Percentiles rank a stretch among this genome's conserved stretches.
phyloP scores from a whole-genome alignment of 1,140 invertebrate species.

The Brachionus manjavacas region DNA sequence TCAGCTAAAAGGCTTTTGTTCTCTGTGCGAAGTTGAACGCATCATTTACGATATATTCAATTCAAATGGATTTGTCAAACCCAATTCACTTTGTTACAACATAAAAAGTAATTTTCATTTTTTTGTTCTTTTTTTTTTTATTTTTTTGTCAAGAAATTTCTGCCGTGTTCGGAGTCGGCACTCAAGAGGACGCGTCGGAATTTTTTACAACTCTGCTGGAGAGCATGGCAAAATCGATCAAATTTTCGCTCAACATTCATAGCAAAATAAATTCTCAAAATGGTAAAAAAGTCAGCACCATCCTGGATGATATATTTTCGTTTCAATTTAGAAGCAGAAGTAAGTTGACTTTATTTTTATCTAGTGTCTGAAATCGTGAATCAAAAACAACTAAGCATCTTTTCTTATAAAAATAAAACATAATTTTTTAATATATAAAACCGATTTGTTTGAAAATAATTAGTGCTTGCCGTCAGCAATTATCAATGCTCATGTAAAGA shows the following conservation, averaged over 20 bases:
- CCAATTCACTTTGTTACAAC: not conserved
- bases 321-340: slow-evolving; percentile 41
- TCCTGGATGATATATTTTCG: slow-evolving; percentile 40
- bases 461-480: too few species aligned
- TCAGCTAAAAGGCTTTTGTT: slow-evolving; percentile 36
- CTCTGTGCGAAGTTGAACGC: slow-evolving; percentile 39
- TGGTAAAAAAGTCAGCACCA: slow-evolving; percentile 30
- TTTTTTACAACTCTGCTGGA: slow-evolving; percentile 31
- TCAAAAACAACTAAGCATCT: too few species aligned
- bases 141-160: not conserved
- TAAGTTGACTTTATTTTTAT: not conserved
- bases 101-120: not conserved
- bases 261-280: not conserved
- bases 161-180: slow-evolving; percentile 12
- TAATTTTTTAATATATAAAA: too few species aligned
- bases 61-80: slow-evolving; percentile 17
- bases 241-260: not conserved
- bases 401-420: too few species aligned
- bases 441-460: too few species aligned
- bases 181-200: slow-evolving; percentile 34
- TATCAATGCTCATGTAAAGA: too few species aligned
- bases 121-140: not conserved
- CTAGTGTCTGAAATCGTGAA: not conserved
- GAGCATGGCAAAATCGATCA: slow-evolving; percentile 40
- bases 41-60: slow-evolving; percentile 34